These are phyloP conservation scores for Melanotaenia trifasciata DNA, from an alignment of 2,797 vertebrate species.

Conservation along the genomic window DNA sequence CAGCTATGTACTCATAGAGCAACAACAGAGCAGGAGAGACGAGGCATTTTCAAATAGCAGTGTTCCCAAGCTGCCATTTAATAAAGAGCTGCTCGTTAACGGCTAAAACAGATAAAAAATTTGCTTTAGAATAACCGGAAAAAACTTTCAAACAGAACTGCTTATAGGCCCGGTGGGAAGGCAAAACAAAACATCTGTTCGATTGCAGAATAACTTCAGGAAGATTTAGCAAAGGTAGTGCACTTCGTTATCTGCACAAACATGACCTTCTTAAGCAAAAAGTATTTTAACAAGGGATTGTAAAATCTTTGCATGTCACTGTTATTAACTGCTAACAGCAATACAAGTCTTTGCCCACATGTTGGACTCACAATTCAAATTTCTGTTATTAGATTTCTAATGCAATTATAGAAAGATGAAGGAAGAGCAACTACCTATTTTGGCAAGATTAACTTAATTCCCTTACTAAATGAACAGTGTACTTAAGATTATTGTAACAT, in stretches of 20 bases:
- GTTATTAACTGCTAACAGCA: background rate
- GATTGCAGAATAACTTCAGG: background rate
- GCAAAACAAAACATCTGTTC: background rate
- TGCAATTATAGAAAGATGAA: background rate
- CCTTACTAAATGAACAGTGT: slow-evolving; percentile 29
- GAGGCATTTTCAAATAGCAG: background rate
- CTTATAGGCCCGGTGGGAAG: too few species aligned
- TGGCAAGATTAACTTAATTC: slow-evolving; percentile 1
- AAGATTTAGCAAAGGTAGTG: background rate
- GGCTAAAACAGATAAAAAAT: too few species aligned
- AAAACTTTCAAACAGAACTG: background rate
- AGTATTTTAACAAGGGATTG: background rate
- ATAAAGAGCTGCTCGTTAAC: background rate
- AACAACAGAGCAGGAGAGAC: background rate
- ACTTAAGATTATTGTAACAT: slow-evolving; percentile 23
- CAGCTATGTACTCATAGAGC: background rate
- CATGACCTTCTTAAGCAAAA: background rate
- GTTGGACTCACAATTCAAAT: background rate
- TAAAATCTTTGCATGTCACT: background rate
- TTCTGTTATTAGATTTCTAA: background rate
- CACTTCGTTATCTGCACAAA: background rate
- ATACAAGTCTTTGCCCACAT: background rate
- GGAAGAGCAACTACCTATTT: background rate
- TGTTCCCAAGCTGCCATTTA: background rate
- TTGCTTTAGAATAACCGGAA: background rate